A percentile compares a stretch with the other conserved stretches of the same genome.
Evolutionary conservation across 1,140 invertebrate genomes (phyloP).

Genomic region (Pseudomyrmex sp.): DNA sequence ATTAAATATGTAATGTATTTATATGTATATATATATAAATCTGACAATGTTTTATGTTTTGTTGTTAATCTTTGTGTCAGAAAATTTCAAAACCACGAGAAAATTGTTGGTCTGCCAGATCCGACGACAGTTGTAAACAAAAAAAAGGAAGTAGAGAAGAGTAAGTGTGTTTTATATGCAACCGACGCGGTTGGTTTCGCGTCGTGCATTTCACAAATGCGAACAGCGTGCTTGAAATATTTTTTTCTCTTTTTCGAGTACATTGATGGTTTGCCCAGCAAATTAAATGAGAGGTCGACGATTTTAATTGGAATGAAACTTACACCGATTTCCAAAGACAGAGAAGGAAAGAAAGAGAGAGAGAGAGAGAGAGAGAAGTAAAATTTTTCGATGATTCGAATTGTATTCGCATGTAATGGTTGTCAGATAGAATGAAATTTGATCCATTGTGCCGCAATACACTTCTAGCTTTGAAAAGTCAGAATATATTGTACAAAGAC

Average conservation of each 20-base stretch:
- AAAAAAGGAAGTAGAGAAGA: not conserved
- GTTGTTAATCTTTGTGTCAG: not conserved
- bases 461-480: not conserved
- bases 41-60: not conserved
- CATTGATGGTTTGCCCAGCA: not conserved
- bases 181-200: constrained; percentile 47
- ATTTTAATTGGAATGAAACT: constrained; percentile 49
- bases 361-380: too few species aligned
- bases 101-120: constrained; percentile 18
- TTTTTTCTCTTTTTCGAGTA: constrained; percentile 25
- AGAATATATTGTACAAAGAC: not conserved
- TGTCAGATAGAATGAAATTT: not conserved
- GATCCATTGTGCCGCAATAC: not conserved
- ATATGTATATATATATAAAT: too few species aligned
- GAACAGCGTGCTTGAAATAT: constrained; percentile 17
- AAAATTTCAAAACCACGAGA: constrained; percentile 18
- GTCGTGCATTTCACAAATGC: constrained; percentile 49
- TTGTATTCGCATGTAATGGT: not conserved
- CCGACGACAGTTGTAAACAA: constrained; percentile 11
- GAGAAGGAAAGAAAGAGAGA: too few species aligned
- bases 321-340: not conserved
- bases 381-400: not conserved
- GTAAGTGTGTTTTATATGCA: constrained; percentile 52
- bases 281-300: not conserved
- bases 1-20: too few species aligned